Conservation (phyloP, 2,797 vertebrate species). For the Pampus argenteus region DNA sequence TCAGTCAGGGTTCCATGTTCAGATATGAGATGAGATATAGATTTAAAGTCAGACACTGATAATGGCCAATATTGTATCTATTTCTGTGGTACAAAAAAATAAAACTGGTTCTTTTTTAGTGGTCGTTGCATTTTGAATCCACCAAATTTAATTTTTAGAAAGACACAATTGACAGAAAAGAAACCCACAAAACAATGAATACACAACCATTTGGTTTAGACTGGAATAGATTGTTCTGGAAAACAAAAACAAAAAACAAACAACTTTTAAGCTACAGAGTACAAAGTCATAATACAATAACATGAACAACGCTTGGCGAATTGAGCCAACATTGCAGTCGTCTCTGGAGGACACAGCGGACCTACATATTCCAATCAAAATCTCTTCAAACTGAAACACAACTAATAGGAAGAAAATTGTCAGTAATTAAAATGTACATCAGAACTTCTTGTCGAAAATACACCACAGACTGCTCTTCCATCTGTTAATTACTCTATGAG, state of each 20-base stretch:
- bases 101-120: not conserved
- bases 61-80: slow-evolving; percentile 19
- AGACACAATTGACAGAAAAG: not conserved
- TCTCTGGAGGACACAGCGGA: slow-evolving; percentile 57
- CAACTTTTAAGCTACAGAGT: slow-evolving; percentile 3
- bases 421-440: slow-evolving; percentile 77
- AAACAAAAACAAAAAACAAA: not conserved
- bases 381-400: slow-evolving; percentile 48
- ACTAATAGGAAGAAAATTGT: slow-evolving; percentile 65
- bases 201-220: slow-evolving; percentile 8
- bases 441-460: slow-evolving; percentile 66
- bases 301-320: slow-evolving; percentile 23
- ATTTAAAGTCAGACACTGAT: slow-evolving; percentile 26
- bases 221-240: slow-evolving; percentile 2
- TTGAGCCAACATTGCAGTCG: slow-evolving; percentile 7
- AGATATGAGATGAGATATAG: slow-evolving; percentile 23
- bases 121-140: not conserved
- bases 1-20: slow-evolving; percentile 31
- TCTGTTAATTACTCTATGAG: slow-evolving; percentile 76
- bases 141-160: slow-evolving; percentile 11
- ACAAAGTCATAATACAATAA: too few relatives aligned
- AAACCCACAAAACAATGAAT: not conserved
- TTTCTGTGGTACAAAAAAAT: slow-evolving; percentile 13
- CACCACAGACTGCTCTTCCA: slow-evolving; percentile 73
- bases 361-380: slow-evolving; percentile 60